Conservation (phyloP, 2,113 vertebrate species). For the Bufo bufo region DNA sequence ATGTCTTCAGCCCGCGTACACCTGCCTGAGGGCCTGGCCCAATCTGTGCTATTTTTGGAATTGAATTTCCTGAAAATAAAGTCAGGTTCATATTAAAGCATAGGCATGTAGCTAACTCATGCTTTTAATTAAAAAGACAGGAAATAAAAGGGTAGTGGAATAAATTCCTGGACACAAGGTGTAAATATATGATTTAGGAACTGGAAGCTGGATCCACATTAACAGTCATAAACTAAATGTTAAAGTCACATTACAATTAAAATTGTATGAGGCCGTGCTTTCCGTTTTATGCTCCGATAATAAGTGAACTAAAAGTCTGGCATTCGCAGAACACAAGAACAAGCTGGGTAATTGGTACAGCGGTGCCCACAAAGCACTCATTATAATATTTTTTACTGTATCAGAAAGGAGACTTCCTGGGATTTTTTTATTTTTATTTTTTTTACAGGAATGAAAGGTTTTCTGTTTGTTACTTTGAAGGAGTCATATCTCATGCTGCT, state of each 20-base stretch:
- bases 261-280: slow-evolving; percentile 55
- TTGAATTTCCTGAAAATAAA: neutral
- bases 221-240: slow-evolving; percentile 50
- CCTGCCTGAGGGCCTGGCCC: neutral
- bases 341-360: slow-evolving; percentile 57
- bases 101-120: neutral
- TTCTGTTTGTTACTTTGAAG: slow-evolving; percentile 53
- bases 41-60: neutral
- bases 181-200: slow-evolving; percentile 44
- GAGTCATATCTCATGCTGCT: slow-evolving; percentile 44
- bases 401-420: slow-evolving; percentile 52
- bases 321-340: slow-evolving; percentile 40
- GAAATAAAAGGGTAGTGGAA: neutral
- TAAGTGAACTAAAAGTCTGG: slow-evolving; percentile 54
- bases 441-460: slow-evolving; percentile 33
- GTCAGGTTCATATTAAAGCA: neutral
- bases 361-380: slow-evolving; percentile 48
- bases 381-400: slow-evolving; percentile 56
- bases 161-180: neutral
- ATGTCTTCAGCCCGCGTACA: no score
- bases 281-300: slow-evolving; percentile 52
- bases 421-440: slow-evolving; percentile 52
- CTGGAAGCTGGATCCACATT: slow-evolving; percentile 41
- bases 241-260: slow-evolving; percentile 57
- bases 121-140: slow-evolving; percentile 17